Evolutionary conservation across 2,888 invertebrate species (phyloP), one percentile per base, ranked within the genome.

Genomic region (Troides helena): DNA sequence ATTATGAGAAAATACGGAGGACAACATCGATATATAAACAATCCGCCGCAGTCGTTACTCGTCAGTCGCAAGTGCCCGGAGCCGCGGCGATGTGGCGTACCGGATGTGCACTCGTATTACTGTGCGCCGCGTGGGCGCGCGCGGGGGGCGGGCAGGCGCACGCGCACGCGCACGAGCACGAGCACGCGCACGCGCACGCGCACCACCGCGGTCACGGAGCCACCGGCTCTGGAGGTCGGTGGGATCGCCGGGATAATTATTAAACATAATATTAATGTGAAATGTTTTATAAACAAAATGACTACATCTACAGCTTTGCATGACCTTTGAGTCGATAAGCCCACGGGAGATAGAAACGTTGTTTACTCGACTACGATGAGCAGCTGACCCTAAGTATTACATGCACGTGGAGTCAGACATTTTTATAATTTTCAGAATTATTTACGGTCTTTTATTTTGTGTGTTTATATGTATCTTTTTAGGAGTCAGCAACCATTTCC

Each of bases 151-250:
- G 50, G 1, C 25, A 60, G n/a, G n/a, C 36, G 12, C 63, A 63
- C 58, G 57, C 23, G 36, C 65, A 61, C 23, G 25, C 36, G 66
- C 66, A 61, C 39, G 25, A 30, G 4, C 63, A 63, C 21, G n/a
- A 56, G n/a, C 67, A 57, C 46, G 17, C 6, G 18, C 62, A 62
- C 12, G 46, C n/a, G 21, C 59, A 63, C 63, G 50, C 8, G 21
- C 46, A 58, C 64, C 8, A 12, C 5, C 53, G 25, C 14, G 67
- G 46, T 57, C 59, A 68, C 18, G n/a, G 17, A 30, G 6, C 4
- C 21, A 21, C 57, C 36, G n/a, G n/a, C 43, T 25, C 58, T 17
- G 50, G 43, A 66, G 59, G 59, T 66, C 65, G 59, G 65, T 65
- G 39, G 57, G 39, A 14, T 1, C 14, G 17, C 14, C n/a, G 23